phyloP scores from a whole-genome alignment of 1,140 invertebrate species.

The Danaus melanippus region DNA sequence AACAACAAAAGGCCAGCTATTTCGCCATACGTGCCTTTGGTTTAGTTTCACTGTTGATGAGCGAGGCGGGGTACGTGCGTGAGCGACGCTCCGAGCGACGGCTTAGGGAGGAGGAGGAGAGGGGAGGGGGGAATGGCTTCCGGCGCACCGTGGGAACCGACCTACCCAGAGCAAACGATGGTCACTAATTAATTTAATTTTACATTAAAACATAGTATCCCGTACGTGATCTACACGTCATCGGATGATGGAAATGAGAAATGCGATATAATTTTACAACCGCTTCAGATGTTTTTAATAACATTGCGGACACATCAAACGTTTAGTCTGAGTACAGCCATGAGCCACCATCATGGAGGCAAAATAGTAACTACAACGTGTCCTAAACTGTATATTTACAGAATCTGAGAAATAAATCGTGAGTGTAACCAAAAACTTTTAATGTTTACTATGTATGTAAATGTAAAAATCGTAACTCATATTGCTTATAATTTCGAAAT shows the following conservation, averaged over 20 bases:
- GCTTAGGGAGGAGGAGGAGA: constrained; percentile 35
- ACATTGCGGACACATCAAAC: too few relatives aligned
- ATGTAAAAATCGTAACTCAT: too few relatives aligned
- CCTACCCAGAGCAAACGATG: constrained; percentile 60
- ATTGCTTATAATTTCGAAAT: too few relatives aligned
- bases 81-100: constrained; percentile 40
- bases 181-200: constrained; percentile 66
- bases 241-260: too few relatives aligned
- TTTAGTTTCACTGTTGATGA: constrained; percentile 33
- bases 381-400: too few relatives aligned
- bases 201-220: constrained; percentile 36
- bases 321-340: background rate
- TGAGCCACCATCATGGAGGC: background rate
- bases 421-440: too few relatives aligned
- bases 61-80: constrained; percentile 44
- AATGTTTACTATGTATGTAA: too few relatives aligned
- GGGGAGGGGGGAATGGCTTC: constrained; percentile 42
- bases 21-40: constrained; percentile 48
- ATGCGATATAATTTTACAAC: too few relatives aligned
- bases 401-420: too few relatives aligned
- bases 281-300: too few relatives aligned
- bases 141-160: constrained; percentile 66
- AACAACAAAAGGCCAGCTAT: constrained; percentile 30
- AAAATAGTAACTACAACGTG: too few relatives aligned
- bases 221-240: constrained; percentile 8